Percentiles rank a stretch among this genome's conserved stretches.
phyloP scores from a whole-genome alignment of 2,113 vertebrate species.

The Trematomus loennbergii region DNA sequence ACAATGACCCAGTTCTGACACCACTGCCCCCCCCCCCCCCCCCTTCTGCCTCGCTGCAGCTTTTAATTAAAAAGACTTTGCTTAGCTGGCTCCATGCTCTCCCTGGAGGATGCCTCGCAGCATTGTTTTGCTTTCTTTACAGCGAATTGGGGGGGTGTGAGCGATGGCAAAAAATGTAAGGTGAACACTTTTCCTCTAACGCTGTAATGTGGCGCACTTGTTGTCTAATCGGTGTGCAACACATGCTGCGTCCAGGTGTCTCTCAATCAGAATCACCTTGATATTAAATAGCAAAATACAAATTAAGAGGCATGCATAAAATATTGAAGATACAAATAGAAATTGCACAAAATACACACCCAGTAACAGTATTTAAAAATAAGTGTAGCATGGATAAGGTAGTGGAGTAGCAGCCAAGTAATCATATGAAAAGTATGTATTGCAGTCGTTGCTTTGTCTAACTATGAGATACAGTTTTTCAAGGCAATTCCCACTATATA shows the following conservation, averaged over 20 bases:
- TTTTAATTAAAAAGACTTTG: conserved; percentile 86
- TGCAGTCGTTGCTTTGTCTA: too few relatives aligned
- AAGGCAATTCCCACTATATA: conserved; percentile 29
- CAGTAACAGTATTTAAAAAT: too few relatives aligned
- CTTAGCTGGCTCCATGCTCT: conserved; percentile 78
- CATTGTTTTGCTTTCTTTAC: conserved; percentile 70
- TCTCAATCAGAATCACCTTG: background rate
- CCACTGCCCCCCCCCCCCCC: conserved; percentile 53
- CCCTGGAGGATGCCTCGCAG: conserved; percentile 76
- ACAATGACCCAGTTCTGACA: conserved; percentile 87
- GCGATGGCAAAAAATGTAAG: conserved; percentile 63
- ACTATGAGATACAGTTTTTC: background rate
- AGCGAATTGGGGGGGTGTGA: conserved; percentile 31
- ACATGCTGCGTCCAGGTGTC: conserved; percentile 74
- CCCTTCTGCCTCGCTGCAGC: conserved; percentile 76
- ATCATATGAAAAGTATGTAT: too few relatives aligned
- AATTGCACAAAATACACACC: too few relatives aligned
- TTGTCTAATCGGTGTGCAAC: conserved; percentile 53
- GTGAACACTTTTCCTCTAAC: conserved; percentile 43
- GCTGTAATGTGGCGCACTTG: conserved; percentile 34
- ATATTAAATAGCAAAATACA: too few relatives aligned
- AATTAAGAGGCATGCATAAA: too few relatives aligned
- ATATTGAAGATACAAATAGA: too few relatives aligned
- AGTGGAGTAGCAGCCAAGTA: too few relatives aligned
- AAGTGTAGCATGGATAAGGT: too few relatives aligned